Evolutionary conservation across 2,113 vertebrate genomes (phyloP), one percentile per base, ranked within the genome.

Genomic region (Myocastor coypus): DNA sequence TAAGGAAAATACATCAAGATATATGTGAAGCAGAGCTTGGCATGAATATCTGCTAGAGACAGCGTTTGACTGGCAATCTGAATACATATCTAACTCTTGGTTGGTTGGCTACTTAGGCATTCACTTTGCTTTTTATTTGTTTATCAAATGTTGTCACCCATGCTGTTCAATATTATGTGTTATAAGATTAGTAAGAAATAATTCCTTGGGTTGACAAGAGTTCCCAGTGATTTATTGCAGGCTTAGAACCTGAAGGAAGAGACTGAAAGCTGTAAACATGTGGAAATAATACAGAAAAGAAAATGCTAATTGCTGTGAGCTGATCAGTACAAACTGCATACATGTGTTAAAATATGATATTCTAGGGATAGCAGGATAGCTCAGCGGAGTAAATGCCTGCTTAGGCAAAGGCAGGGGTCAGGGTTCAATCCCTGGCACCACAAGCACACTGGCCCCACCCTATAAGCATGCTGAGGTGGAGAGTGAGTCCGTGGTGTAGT

Each of bases 41-140:
- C 73, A 55, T 78, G 91, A 42, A 17, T 55, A 3, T n/a, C 78
- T 4, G 24, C 75, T 91, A 59, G n/a, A 26, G 24, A 77, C 11
- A 94, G 24, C 24, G 7, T 90, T 64, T 50, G 52, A 68, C 9
- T 16, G 42, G 87, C 42, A 40, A 4, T 73, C 14, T 11, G 5
- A 83, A 4, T 55, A 80, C 83, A 75, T 68, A 52, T 66, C 89
- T 87, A 89, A 69, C 30, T 7, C 34, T 8, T 52, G n/a, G 3
- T 9, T 59, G 1, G 1, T 30, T 89, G 34, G 59, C 37, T 19
- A 42, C 32, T 87, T 84, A n/a, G 63, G 5, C 11, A 69, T 66
- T 82, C 28, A 55, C 78, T 95, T 55, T 61, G 19, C 24, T 87
- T 92, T 92, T 71, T 28, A 83, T 52, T 96, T 95, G 32, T 71